phyloP scores from a whole-genome alignment of 2,888 invertebrate species.

The Minunthozetes semirufus region DNA sequence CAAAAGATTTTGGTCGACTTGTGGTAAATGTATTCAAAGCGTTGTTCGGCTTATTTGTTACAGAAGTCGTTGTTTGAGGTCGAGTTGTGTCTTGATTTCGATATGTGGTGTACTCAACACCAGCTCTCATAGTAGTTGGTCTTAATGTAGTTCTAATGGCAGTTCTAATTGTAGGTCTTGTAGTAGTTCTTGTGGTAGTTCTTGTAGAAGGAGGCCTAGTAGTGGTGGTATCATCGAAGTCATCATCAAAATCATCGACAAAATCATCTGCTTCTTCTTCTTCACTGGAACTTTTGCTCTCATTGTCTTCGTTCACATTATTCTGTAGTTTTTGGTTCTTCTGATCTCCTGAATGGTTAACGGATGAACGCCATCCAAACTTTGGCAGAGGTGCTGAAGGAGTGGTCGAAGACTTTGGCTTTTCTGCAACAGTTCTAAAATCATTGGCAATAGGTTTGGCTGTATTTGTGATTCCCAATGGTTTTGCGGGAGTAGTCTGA shows the following conservation, averaged over 20 bases:
- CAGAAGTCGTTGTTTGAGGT: neutral
- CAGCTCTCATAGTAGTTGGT: neutral
- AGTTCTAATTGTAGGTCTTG: neutral
- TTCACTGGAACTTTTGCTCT: neutral
- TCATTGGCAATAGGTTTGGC: constrained; percentile 15
- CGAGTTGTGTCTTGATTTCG: neutral
- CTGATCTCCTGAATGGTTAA: neutral
- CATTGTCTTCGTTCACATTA: neutral
- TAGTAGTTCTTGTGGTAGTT: neutral
- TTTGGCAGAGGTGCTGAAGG: neutral
- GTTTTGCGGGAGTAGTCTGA: constrained; percentile 2
- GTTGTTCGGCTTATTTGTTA: neutral
- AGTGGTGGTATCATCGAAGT: neutral
- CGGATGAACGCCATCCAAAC: constrained; percentile 26
- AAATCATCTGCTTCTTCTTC: neutral
- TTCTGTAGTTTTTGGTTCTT: neutral
- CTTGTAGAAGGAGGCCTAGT: neutral
- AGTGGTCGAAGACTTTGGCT: neutral
- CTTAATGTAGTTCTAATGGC: neutral
- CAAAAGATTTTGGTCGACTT: neutral
- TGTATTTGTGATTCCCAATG: neutral
- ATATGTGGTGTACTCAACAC: constrained; percentile 7
- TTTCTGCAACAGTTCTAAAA: neutral
- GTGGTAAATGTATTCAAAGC: neutral
- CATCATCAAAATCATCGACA: neutral